phyloP scores from a whole-genome alignment of 2,888 invertebrate species.

The Leucania comma region DNA sequence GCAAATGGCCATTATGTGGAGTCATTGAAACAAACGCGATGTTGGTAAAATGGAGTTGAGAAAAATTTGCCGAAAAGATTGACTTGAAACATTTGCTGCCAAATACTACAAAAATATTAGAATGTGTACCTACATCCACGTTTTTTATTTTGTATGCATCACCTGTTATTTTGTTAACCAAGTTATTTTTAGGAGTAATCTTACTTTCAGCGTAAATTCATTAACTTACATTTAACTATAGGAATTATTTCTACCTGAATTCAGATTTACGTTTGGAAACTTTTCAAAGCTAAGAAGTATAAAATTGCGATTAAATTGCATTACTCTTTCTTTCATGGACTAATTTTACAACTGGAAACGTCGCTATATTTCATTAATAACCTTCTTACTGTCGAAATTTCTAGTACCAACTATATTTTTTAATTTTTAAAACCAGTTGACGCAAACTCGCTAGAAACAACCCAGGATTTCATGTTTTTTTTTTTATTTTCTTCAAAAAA shows the following conservation, averaged over 20 bases:
- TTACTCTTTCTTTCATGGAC: neutral
- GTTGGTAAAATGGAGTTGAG: too few relatives aligned
- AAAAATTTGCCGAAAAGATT: too few relatives aligned
- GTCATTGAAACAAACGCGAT: too few relatives aligned
- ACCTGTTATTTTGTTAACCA: neutral
- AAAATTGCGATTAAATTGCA: neutral
- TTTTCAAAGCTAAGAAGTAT: neutral
- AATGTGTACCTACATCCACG: too few relatives aligned
- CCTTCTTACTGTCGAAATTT: neutral
- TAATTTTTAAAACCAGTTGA: too few relatives aligned
- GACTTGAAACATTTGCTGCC: too few relatives aligned
- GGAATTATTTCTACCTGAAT: neutral
- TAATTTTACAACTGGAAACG: neutral
- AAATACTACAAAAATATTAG: too few relatives aligned
- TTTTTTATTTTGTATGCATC: slow-evolving; percentile 8
- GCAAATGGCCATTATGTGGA: too few relatives aligned
- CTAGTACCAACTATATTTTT: neutral
- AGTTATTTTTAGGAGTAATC: neutral
- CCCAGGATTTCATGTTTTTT: neutral
- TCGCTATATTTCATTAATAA: neutral
- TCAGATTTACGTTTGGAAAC: neutral
- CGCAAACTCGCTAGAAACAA: neutral
- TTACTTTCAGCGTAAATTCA: neutral
- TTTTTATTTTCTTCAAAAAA: neutral
- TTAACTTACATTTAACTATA: neutral